A percentile compares a stretch with the other conserved stretches of the same genome.
Evolutionary conservation across 2,113 vertebrate species (phyloP).

Genomic region (Laticauda laticaudata): DNA sequence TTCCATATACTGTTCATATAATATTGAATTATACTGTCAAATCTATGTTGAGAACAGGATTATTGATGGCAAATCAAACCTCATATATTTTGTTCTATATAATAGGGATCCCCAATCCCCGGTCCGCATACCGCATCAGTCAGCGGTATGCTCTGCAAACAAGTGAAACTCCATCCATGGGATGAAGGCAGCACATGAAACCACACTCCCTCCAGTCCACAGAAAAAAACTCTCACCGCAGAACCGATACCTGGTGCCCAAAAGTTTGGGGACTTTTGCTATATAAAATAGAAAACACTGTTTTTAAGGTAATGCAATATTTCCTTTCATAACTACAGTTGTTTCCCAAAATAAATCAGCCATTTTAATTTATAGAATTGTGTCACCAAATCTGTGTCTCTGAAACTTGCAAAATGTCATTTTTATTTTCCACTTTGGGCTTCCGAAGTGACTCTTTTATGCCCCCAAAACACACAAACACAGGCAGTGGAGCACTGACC

Average conservation of each 20-base stretch:
- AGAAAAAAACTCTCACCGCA: no score
- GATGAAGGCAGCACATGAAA: no score
- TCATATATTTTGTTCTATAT: neutral
- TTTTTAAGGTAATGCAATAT: neutral
- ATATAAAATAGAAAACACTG: neutral
- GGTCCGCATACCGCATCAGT: no score
- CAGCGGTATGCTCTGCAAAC: no score
- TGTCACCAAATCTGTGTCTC: neutral
- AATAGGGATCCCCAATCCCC: no score
- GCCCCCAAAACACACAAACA: conserved; percentile 42
- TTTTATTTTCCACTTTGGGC: conserved; percentile 7
- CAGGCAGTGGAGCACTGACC: conserved; percentile 60
- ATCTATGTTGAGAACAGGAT: neutral
- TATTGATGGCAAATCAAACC: neutral
- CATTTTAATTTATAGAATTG: neutral
- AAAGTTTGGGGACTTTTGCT: no score
- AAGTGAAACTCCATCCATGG: no score
- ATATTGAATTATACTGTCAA: neutral
- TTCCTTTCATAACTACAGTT: conserved; percentile 3
- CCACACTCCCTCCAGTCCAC: no score
- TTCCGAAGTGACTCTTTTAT: conserved; percentile 14
- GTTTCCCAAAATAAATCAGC: neutral
- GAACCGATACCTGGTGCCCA: no score
- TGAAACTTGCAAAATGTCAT: rapidly evolving
- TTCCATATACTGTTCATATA: neutral